Base-by-base conservation (phyloP, 2,797 vertebrate species). In the Sarcoramphus papa region DNA sequence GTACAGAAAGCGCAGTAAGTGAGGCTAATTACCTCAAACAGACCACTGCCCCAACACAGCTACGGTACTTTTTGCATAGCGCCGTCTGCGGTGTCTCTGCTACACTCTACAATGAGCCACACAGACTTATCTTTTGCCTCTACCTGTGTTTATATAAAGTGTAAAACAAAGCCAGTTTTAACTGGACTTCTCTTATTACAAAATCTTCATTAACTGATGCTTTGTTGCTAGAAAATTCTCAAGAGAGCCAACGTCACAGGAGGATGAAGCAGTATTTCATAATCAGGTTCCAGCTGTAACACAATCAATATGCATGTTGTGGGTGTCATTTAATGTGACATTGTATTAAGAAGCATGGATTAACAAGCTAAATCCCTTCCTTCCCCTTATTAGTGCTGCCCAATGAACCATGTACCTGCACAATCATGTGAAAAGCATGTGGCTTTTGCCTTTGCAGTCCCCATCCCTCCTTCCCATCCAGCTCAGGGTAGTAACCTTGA, bases 311-410 rank as follows among this genome's bases (percentile, higher is more conserved):
- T 30, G 31, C 75, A 64, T 80, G 56, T 83, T 92, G n/a, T 77
- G 67, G 94, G 86, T 95, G 91, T 85, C 82, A 92, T 91, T 90
- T 97, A 89, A 91, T 83, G 87, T 87, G 93, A 92, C 88, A 87
- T 0, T 80, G 75, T 67, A 93, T 50, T 96, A 96, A 90, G 75
- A 73, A 88, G 70, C 81, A 79, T 12, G 75, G 91, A 96, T 94
- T 96, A 96, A 95, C 81, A 90, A 96, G 51, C 60, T 92, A 96
- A 96, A 96, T 94, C 95, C 87, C 87, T 92, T 96, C 91, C 93
- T 96, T 97, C 89, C 95, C 37, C 84, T 95, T 89, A 90, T 95
- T 93, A 95, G 51, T 31, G 72, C 75, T 92, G 91, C 75, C 75
- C 91, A 93, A 73, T 74, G 92, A 94, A 92, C 92, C 91, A 64